Conservation (phyloP, 2,113 vertebrate genomes). For the Jacana jacana region DNA sequence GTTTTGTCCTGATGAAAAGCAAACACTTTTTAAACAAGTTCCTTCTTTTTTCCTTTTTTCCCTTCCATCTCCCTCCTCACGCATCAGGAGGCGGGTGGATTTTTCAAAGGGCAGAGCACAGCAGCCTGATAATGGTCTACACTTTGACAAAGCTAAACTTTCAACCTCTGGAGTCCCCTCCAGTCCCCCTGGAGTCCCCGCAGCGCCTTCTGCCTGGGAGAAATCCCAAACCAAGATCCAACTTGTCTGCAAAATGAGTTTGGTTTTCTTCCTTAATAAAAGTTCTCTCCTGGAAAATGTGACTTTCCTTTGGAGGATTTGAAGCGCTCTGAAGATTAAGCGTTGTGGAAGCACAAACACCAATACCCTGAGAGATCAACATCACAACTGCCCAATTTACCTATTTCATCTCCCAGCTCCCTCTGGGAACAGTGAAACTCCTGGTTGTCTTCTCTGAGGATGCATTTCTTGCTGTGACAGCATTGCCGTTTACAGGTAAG, state of each 20-base stretch:
- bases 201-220: background rate
- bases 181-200: background rate
- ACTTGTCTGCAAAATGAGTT: background rate
- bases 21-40: background rate
- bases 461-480: background rate
- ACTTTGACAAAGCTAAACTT: background rate
- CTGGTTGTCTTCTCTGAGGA: background rate
- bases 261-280: background rate
- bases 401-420: background rate
- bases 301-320: background rate
- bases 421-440: accelerated
- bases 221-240: background rate
- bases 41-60: background rate
- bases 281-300: background rate
- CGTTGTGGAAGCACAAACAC: background rate
- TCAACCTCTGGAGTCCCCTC: background rate
- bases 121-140: background rate
- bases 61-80: background rate
- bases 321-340: background rate
- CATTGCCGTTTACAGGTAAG: background rate
- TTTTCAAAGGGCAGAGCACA: background rate
- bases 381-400: too few relatives aligned
- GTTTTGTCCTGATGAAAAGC: background rate
- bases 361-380: background rate
- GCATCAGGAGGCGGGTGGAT: background rate